phyloP scores from a whole-genome alignment of 1,140 invertebrate genomes.

The Nautilus pompilius region DNA sequence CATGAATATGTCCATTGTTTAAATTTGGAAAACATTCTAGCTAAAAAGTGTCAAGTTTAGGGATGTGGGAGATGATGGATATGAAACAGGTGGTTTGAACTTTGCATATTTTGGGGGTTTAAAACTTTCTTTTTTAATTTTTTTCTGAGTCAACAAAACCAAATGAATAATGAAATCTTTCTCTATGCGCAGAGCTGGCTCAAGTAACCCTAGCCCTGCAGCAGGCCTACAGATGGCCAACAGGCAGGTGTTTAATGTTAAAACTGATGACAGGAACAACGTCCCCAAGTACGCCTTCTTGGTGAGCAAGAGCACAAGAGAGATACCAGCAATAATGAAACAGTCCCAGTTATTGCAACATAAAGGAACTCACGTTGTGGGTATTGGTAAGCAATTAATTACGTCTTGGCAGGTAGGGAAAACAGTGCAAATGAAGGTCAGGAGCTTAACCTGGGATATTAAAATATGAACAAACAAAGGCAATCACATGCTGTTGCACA shows the following conservation, averaged over 20 bases:
- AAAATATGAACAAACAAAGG: too few relatives aligned
- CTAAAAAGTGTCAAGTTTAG: too few relatives aligned
- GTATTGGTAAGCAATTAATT: constrained; percentile 30
- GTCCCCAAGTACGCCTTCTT: constrained; percentile 37
- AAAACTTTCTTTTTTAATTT: too few relatives aligned
- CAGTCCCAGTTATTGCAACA: constrained; percentile 38
- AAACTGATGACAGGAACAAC: constrained; percentile 14
- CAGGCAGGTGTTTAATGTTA: constrained; percentile 18
- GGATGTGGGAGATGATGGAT: too few relatives aligned
- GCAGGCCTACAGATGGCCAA: constrained; percentile 25
- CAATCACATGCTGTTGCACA: too few relatives aligned
- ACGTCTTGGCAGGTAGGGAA: neutral
- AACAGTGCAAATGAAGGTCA: neutral
- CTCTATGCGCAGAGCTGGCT: neutral
- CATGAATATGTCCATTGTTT: too few relatives aligned
- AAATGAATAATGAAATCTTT: too few relatives aligned
- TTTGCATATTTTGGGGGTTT: too few relatives aligned
- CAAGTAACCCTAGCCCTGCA: constrained; percentile 27
- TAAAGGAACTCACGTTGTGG: constrained; percentile 32
- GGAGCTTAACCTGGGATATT: too few relatives aligned
- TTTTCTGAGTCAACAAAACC: too few relatives aligned
- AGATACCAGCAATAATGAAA: constrained; percentile 15
- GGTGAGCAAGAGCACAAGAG: constrained; percentile 29
- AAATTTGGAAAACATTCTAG: too few relatives aligned
- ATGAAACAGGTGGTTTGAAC: too few relatives aligned